Conservation (phyloP, 2,888 invertebrate species). For the Dascillus cervinus region DNA sequence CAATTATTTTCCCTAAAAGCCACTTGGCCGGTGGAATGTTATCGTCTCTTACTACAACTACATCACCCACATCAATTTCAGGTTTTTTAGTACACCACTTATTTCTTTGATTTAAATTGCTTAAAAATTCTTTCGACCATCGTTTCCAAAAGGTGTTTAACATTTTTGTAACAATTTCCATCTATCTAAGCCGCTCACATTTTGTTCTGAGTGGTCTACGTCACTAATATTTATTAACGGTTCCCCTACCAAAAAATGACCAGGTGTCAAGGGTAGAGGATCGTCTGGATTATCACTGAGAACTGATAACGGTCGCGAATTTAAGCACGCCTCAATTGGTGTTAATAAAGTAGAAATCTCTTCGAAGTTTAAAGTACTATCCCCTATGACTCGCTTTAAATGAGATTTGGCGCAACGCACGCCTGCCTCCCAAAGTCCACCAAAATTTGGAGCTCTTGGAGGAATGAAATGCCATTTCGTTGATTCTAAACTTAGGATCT, state of each 20-base stretch:
- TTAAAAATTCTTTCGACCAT: conserved; percentile 17
- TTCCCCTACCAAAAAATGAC: conserved; percentile 15
- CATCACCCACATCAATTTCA: conserved; percentile 3
- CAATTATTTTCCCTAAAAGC: too few species aligned
- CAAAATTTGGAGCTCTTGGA: conserved; percentile 12
- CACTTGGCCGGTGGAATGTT: too few species aligned
- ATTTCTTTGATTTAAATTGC: conserved; percentile 12
- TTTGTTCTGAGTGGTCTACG: conserved; percentile 6
- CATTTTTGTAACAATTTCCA: conserved; percentile 11
- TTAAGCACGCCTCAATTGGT: conserved; percentile 15
- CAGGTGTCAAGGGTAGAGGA: conserved; percentile 12
- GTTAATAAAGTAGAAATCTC: conserved; percentile 11
- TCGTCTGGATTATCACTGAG: conserved; percentile 15
- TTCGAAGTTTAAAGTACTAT: conserved; percentile 11
- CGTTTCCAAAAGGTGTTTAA: conserved; percentile 17
- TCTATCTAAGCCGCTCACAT: conserved; percentile 7
- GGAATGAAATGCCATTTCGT: conserved; percentile 14
- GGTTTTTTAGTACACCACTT: conserved; percentile 12
- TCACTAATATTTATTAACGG: conserved; percentile 7
- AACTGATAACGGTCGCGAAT: conserved; percentile 15
- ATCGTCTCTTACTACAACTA: too few species aligned
- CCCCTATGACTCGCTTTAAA: conserved; percentile 9
- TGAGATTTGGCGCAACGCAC: conserved; percentile 14
- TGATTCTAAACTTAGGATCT: too few species aligned
- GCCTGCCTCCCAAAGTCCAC: conserved; percentile 10